Conservation (phyloP, 1,140 invertebrate species). For the Drosophila cardini region DNA sequence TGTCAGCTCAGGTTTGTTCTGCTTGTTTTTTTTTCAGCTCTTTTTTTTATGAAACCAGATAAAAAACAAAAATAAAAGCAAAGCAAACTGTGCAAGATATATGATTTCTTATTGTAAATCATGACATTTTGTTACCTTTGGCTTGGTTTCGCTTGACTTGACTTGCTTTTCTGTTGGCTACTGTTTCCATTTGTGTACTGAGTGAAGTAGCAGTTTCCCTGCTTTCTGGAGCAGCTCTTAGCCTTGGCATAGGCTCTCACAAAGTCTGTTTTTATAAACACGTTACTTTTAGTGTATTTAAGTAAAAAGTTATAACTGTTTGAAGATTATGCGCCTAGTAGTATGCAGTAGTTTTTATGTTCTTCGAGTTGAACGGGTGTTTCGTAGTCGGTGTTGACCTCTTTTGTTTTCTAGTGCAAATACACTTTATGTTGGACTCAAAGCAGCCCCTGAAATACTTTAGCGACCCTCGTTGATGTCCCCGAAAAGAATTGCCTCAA, state of each 20-base stretch:
- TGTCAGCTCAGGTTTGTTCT: slow-evolving; percentile 71
- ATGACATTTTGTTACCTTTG: slow-evolving; percentile 76
- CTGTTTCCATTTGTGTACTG: slow-evolving; percentile 40
- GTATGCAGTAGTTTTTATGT: too few relatives aligned
- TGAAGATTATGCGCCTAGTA: too few relatives aligned
- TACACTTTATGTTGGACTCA: neutral
- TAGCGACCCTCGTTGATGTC: slow-evolving; percentile 7
- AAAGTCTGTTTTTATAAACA: neutral
- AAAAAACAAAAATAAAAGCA: slow-evolving; percentile 32
- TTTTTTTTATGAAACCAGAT: slow-evolving; percentile 39
- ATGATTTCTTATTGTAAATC: slow-evolving; percentile 81
- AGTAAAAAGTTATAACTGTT: too few relatives aligned
- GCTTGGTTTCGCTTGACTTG: slow-evolving; percentile 47
- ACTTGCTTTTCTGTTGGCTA: slow-evolving; percentile 49
- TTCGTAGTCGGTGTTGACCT: too few relatives aligned
- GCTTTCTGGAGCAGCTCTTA: neutral
- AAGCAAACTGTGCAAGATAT: slow-evolving; percentile 58
- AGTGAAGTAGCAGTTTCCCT: neutral
- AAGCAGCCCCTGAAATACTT: slow-evolving; percentile 6
- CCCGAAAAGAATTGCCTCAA: slow-evolving; percentile 62
- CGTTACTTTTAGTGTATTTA: too few relatives aligned
- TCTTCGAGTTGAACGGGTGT: too few relatives aligned
- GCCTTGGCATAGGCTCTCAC: neutral
- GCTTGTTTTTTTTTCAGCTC: slow-evolving; percentile 20
- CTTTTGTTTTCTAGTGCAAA: too few relatives aligned